Percentiles rank a stretch among this genome's conserved stretches.
Evolutionary conservation across 2,888 invertebrate species (phyloP).

Genomic region (Gandaritis pyraliata): DNA sequence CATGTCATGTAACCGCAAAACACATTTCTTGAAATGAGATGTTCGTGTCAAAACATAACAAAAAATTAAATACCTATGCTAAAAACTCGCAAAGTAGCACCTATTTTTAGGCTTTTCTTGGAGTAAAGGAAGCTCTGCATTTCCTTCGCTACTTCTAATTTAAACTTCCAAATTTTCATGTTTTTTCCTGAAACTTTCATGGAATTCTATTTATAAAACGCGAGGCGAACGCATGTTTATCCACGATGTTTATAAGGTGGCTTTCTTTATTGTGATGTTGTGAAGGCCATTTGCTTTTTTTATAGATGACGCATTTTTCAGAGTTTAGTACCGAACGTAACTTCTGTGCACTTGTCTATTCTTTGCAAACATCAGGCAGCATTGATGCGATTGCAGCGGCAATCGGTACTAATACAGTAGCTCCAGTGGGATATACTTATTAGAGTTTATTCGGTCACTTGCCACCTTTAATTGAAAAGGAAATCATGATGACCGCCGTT

Average conservation of each 20-base stretch:
- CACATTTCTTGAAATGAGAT: no score
- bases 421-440: slow-evolving; percentile 69
- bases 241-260: slow-evolving; percentile 10
- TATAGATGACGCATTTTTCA: no score
- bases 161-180: not conserved
- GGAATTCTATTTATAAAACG: slow-evolving; percentile 1
- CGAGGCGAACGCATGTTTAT: slow-evolving; percentile 8
- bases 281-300: no score
- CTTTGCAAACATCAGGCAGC: slow-evolving; percentile 58
- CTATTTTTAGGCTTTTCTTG: slow-evolving; percentile 7
- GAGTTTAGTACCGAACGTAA: not conserved
- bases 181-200: slow-evolving; percentile 2
- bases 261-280: no score
- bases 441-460: slow-evolving; percentile 75
- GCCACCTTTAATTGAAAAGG: slow-evolving; percentile 73
- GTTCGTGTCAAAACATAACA: slow-evolving; percentile 6
- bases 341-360: slow-evolving; percentile 45
- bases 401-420: slow-evolving; percentile 77
- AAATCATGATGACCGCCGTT: slow-evolving; percentile 63
- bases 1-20: no score
- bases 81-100: slow-evolving; percentile 13
- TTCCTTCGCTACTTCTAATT: slow-evolving; percentile 6
- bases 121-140: slow-evolving; percentile 3
- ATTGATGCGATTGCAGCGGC: slow-evolving; percentile 72
- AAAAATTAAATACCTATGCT: not conserved